A percentile compares a stretch with the other conserved stretches of the same genome.
phyloP scores from a whole-genome alignment of 2,113 vertebrate genomes.

The Atractosteus spatula region DNA sequence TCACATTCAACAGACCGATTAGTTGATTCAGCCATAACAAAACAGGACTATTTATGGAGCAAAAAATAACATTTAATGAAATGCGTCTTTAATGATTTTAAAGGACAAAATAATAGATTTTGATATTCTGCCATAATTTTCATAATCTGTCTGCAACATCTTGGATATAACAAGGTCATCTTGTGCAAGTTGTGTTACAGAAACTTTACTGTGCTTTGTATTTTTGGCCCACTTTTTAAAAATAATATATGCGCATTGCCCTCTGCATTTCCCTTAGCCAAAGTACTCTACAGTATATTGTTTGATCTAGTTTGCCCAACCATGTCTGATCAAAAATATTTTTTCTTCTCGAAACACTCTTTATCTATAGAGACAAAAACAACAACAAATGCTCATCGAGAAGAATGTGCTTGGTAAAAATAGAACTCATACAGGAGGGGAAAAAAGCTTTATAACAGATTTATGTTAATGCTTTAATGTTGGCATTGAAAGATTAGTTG shows the following conservation, averaged over 20 bases:
- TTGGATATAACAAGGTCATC: too few relatives aligned
- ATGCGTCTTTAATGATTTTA: too few relatives aligned
- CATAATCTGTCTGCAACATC: too few relatives aligned
- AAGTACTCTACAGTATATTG: not conserved
- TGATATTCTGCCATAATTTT: too few relatives aligned
- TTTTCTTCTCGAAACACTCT: not conserved
- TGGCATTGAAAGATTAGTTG: slow-evolving; percentile 42
- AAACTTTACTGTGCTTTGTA: too few relatives aligned
- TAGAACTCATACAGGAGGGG: slow-evolving; percentile 1
- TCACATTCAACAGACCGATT: not conserved
- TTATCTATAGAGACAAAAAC: not conserved
- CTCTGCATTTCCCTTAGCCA: too few relatives aligned
- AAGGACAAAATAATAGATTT: too few relatives aligned
- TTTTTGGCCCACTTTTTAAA: too few relatives aligned
- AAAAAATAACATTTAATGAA: not conserved
- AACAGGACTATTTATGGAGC: not conserved
- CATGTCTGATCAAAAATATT: not conserved
- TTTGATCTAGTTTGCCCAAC: not conserved
- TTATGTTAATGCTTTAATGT: slow-evolving; percentile 34
- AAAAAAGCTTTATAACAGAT: slow-evolving; percentile 4
- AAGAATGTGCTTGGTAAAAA: slow-evolving; percentile 18
- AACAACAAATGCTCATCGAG: not conserved
- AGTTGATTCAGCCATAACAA: not conserved
- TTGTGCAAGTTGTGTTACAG: too few relatives aligned
- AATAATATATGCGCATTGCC: too few relatives aligned